Evolutionary conservation across 2,113 vertebrate species (phyloP), one percentile per base, ranked within the genome.

Genomic region (Calidris pugnax): DNA sequence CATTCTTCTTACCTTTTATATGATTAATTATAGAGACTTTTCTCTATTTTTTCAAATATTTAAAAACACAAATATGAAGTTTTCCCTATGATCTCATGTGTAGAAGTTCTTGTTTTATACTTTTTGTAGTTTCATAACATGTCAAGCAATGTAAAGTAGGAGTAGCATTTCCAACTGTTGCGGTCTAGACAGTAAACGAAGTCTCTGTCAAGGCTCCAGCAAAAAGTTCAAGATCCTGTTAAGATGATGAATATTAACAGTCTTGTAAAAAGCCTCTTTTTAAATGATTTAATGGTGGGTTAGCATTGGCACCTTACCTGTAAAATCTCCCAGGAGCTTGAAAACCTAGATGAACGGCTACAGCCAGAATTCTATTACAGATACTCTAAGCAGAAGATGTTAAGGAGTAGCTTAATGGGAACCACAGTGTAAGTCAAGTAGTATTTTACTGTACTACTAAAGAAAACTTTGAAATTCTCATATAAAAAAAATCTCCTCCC

Each of bases 371-470:
- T 91, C 91, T 95, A 5, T 93, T 91, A 92, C 39, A 89, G 63
- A 45, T 47, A 14, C 35, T 78, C n/a, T n/a, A 66, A 72, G 33
- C 47, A 79, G 75, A 73, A 37, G 94, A 55, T 77, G 17, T 67
- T 94, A 72, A 93, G 30, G 24, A 88, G 48, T 48, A 75, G 20
- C 11, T 3, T 71, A 93, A 95, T n/a, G 24, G 75, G 94, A 87
- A 57, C 32, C 32, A 47, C 59, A 35, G 32, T 6, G 35, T 95
- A 95, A 95, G 91, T 84, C 48, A 90, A 93, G 48, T 51, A 77
- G 71, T 86, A 45, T 92, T 79, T 93, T 91, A 71, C 37, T 88
- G n/a, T 80, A n/a, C 26, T 93, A 47, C 53, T 94, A 79, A 69
- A 73, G 55, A 95, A 97, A 87, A 81, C 47, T 48, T 87, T 50